These are phyloP conservation scores for Elanoides forficatus DNA, from an alignment of 2,113 vertebrate species.

Conservation along the genomic window DNA sequence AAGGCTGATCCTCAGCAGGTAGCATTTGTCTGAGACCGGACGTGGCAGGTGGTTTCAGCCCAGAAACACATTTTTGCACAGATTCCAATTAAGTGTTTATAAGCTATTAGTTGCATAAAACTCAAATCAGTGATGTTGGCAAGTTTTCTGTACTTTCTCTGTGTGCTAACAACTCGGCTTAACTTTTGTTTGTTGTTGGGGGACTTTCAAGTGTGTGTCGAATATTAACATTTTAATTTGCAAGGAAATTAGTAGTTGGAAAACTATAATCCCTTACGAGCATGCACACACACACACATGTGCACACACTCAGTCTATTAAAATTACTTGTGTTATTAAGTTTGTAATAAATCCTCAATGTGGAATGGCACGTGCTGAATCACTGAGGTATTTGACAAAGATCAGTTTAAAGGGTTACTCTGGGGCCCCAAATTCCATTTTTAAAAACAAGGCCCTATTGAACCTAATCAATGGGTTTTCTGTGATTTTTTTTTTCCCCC, in stretches of 20 bases:
- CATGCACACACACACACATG: background rate
- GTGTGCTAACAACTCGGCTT: slow-evolving; percentile 35
- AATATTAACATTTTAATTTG: slow-evolving; percentile 46
- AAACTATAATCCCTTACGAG: slow-evolving; percentile 42
- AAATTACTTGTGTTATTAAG: slow-evolving; percentile 29
- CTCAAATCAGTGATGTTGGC: slow-evolving; percentile 29
- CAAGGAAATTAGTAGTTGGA: slow-evolving; percentile 53
- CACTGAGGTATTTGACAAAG: slow-evolving; percentile 26
- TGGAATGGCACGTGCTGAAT: slow-evolving; percentile 38
- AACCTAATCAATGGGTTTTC: slow-evolving; percentile 48
- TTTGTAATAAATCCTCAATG: slow-evolving; percentile 6
- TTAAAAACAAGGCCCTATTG: slow-evolving; percentile 34
- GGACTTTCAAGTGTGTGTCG: slow-evolving; percentile 38
- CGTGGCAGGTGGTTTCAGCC: slow-evolving; percentile 51
- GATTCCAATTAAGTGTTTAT: slow-evolving; percentile 63
- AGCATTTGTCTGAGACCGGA: slow-evolving; percentile 12
- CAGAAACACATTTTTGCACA: slow-evolving; percentile 49
- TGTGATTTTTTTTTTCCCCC: too few relatives aligned
- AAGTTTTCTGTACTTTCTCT: slow-evolving; percentile 35
- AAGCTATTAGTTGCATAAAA: slow-evolving; percentile 57
- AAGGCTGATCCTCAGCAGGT: slow-evolving; percentile 51
- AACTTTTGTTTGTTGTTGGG: slow-evolving; percentile 40
- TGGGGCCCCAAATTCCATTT: slow-evolving; percentile 26
- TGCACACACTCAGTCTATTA: background rate
- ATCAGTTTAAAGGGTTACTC: slow-evolving; percentile 35